phyloP scores from a whole-genome alignment of 2,888 invertebrate species.

The Anoncus sp. region DNA sequence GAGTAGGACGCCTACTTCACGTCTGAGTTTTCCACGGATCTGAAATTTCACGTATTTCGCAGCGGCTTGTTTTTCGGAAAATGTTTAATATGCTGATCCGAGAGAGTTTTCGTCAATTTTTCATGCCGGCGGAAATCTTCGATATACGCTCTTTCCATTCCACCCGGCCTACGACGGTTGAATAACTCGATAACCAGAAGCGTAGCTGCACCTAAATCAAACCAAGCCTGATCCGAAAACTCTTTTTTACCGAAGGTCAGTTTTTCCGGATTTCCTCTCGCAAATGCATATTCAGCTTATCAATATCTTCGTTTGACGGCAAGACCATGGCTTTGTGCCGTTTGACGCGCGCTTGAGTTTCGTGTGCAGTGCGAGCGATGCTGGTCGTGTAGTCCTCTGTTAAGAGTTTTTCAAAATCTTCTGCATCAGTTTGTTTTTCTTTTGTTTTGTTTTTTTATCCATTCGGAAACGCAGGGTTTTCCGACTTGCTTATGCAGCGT shows the following conservation, averaged over 20 bases:
- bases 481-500: slow-evolving; percentile 55
- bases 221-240: slow-evolving; percentile 46
- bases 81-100: slow-evolving; percentile 29
- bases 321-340: slow-evolving; percentile 37
- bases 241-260: slow-evolving; percentile 22
- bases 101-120: slow-evolving; percentile 34
- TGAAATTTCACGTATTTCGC: slow-evolving; percentile 37
- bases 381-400: slow-evolving; percentile 40
- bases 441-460: slow-evolving; percentile 47
- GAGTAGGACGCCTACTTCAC: slow-evolving; percentile 42
- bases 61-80: slow-evolving; percentile 29
- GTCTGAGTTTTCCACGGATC: slow-evolving; percentile 57
- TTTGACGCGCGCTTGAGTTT: slow-evolving; percentile 33
- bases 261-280: slow-evolving; percentile 10
- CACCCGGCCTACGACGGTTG: slow-evolving; percentile 66
- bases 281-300: slow-evolving; percentile 29
- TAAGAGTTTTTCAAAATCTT: slow-evolving; percentile 56
- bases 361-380: slow-evolving; percentile 45
- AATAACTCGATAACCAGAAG: slow-evolving; percentile 59
- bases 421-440: slow-evolving; percentile 41
- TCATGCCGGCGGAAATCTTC: slow-evolving; percentile 52
- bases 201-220: slow-evolving; percentile 31
- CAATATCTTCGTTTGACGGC: slow-evolving; percentile 51
- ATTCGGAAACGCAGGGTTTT: slow-evolving; percentile 36
- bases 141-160: slow-evolving; percentile 57